Base-by-base conservation (phyloP, 2,113 vertebrate species). In the Trichechus manatus region DNA sequence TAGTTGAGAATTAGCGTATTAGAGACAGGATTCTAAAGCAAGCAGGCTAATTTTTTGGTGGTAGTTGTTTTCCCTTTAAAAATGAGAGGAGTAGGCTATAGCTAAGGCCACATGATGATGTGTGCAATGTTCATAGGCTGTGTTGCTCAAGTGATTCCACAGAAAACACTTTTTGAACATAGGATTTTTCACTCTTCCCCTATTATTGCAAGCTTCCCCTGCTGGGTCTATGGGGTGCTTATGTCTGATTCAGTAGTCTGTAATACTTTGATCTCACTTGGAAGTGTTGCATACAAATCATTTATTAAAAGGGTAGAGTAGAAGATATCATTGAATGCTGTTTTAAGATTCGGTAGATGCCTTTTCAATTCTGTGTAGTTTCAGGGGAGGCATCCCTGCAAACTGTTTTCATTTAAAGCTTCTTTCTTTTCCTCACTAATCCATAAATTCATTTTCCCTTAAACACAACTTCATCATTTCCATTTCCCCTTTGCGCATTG, bases 261-360 rank as follows among this genome's bases (percentile, higher is more conserved):
- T 87, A 93, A 94, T 90, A 95, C 80, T 96, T 93, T 97, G 80
- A 85, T 96, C 84, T 93, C 97, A 64, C 94, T 96, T 93, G 96
- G 93, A 98, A 98, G 63, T 81, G 11, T 93, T 98, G 92, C 97
- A 98, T 98, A 95, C 92, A 97, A 98, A 96, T 95, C 1, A 97
- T 97, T 94, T 33, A 96, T 98, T 98, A 93, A 96, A 98, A 98
- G 66, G 42, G 36, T 68, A 97, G 83, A 80, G 78, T 82, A 79
- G 63, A 95, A 86, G 81, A 94, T 90, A 94, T 85, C 47, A 89
- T 0, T 90, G 47, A 50, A 63, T 94, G 50, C 61, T 93, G 11
- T 86, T 98, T 98, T 97, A 96, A 94, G 63, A 91, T 98, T 95
- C 39, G 1, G 86, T 87, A 92, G 83, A 63, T 25, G 70, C 82